Evolutionary conservation across 2,113 vertebrate species (phyloP), one percentile per base, ranked within the genome.

Genomic region (Pipra filicauda): DNA sequence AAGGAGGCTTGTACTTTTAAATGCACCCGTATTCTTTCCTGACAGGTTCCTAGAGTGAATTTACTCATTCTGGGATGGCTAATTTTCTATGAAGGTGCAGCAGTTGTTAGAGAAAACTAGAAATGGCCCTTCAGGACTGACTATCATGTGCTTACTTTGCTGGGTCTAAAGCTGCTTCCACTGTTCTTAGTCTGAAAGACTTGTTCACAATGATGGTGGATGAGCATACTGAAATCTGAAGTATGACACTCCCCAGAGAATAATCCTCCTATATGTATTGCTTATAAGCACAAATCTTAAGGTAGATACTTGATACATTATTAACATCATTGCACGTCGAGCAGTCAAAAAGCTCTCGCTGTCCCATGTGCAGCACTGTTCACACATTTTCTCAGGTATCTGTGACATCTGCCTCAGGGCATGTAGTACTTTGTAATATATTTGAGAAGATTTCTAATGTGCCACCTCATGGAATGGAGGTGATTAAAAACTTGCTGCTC

Each of bases 291-390:
- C 16, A 69, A 69, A 64, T 46, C 33, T 70, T 55, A 71, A 51
- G 18, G 22, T 44, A 49, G n/a, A 37, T 46, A 55, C 8, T 11
- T 2, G 30, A 21, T 44, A 21, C 3, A 5, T 88, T 46, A 54
- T 86, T 67, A 59, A 46, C 12, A 6, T 64, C 3, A 0, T 19
- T 49, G 39, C 16, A 37, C 0, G 0, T 54, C 49, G 66, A 33
- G 39, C 30, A 51, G 4, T 75, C n/a, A 27, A 14, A 66, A 91
- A 83, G 15, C 31, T 78, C 27, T 43, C 0, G 0, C 48, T 83
- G 3, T 59, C 52, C 9, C 21, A 17, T 10, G 10, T 49, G 37
- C 66, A 88, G 30, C n/a, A 8, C 52, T 64, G 31, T 33, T 55
- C 26, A 18, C 43, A 15, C 17, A 55, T 84, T 59, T 75, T 39